Evolutionary conservation across 2,113 vertebrate genomes (phyloP).

Genomic region (Oxyruncus cristatus): DNA sequence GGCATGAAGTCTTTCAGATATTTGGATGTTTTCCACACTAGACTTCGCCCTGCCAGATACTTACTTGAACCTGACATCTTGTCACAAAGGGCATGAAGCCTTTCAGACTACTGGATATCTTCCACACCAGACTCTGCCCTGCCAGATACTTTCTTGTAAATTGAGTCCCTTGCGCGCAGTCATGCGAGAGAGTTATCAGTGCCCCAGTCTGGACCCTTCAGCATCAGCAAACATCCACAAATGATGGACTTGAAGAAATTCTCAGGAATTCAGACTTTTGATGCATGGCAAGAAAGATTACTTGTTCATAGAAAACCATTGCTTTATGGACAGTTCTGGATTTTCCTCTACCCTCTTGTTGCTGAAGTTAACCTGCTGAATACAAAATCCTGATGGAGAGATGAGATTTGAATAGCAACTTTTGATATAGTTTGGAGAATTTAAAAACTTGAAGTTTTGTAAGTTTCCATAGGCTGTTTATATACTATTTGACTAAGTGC

Average conservation of each 20-base stretch:
- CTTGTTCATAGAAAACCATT: background rate
- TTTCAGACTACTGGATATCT: slow-evolving; percentile 65
- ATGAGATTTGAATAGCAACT: background rate
- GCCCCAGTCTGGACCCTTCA: slow-evolving; percentile 38
- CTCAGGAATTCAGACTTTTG: slow-evolving; percentile 29
- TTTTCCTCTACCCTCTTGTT: background rate
- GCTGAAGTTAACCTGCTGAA: background rate
- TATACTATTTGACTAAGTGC: background rate
- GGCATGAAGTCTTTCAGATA: slow-evolving; percentile 46
- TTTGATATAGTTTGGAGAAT: background rate
- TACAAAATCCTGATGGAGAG: background rate
- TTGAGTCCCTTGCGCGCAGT: slow-evolving; percentile 48
- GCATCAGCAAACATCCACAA: background rate
- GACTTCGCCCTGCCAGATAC: slow-evolving; percentile 51
- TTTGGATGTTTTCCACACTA: slow-evolving; percentile 54
- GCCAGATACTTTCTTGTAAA: slow-evolving; percentile 61
- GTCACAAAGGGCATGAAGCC: slow-evolving; percentile 61
- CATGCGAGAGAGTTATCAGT: slow-evolving; percentile 43
- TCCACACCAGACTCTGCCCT: slow-evolving; percentile 52
- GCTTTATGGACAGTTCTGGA: background rate
- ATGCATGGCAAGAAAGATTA: background rate
- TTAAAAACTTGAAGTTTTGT: background rate
- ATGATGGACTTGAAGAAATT: slow-evolving; percentile 54
- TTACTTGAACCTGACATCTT: slow-evolving; percentile 64
- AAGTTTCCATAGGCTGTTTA: background rate